Evolutionary conservation across 2,888 invertebrate species (phyloP).

Genomic region (Agriotes lineatus): DNA sequence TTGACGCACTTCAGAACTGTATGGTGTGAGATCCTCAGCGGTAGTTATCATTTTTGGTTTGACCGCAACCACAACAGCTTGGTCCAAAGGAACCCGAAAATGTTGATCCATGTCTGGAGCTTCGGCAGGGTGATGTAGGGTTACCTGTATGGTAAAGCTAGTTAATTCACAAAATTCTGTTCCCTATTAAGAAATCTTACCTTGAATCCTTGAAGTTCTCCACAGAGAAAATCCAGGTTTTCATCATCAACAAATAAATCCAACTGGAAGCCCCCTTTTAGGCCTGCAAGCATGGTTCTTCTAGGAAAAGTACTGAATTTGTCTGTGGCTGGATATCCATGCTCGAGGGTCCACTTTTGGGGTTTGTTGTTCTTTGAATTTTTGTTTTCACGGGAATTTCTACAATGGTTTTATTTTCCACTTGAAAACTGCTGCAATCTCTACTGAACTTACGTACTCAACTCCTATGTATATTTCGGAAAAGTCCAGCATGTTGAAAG

Average conservation of each 20-base stretch:
- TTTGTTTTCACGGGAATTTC: too few relatives aligned
- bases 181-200: too few relatives aligned
- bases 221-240: slow-evolving; percentile 28
- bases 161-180: too few relatives aligned
- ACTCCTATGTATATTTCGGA: not conserved
- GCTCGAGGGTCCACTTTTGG: too few relatives aligned
- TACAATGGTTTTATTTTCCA: too few relatives aligned
- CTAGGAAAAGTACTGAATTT: slow-evolving; percentile 78
- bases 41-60: slow-evolving; percentile 81
- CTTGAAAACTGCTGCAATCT: too few relatives aligned
- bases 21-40: slow-evolving; percentile 73
- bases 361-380: too few relatives aligned
- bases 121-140: slow-evolving; percentile 77
- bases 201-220: slow-evolving; percentile 29
- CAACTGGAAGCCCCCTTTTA: slow-evolving; percentile 64
- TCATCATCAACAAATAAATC: slow-evolving; percentile 60
- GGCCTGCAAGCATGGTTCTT: slow-evolving; percentile 67
- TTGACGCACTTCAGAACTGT: slow-evolving; percentile 73
- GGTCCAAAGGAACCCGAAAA: slow-evolving; percentile 76
- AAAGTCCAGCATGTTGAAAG: slow-evolving; percentile 26
- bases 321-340: too few relatives aligned
- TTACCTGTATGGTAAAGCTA: too few relatives aligned
- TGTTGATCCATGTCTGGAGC: slow-evolving; percentile 76
- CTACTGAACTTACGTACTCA: not conserved
- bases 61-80: slow-evolving; percentile 76